Percentiles rank a stretch among this genome's conserved stretches.
These are phyloP conservation scores for Drosophila melanocephala DNA, from an alignment of 2,888 invertebrate genomes.

Conservation along the genomic window DNA sequence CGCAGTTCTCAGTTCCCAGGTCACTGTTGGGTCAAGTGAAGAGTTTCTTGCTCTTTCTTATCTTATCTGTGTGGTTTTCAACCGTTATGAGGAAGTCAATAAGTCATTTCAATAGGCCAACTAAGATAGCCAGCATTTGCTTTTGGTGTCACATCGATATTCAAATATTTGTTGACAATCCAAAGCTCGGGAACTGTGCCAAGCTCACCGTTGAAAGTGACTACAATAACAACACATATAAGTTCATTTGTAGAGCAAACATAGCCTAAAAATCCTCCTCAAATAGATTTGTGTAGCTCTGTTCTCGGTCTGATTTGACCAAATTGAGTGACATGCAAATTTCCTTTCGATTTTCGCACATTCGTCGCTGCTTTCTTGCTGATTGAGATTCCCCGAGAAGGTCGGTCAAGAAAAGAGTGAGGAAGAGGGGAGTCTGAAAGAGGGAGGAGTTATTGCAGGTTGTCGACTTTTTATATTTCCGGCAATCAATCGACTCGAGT, in stretches of 20 bases:
- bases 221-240: slow-evolving; percentile 28
- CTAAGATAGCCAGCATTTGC: neutral
- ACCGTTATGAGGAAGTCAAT: slow-evolving; percentile 65
- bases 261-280: slow-evolving; percentile 44
- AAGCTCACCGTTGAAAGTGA: slow-evolving; percentile 48
- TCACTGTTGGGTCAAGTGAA: slow-evolving; percentile 26
- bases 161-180: slow-evolving; percentile 70
- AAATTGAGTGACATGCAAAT: slow-evolving; percentile 78
- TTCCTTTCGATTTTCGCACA: slow-evolving; percentile 77
- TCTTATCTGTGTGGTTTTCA: slow-evolving; percentile 34
- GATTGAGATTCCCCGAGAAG: slow-evolving; percentile 57
- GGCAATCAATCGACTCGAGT: slow-evolving; percentile 72
- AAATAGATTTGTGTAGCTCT: slow-evolving; percentile 54
- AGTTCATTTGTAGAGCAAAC: slow-evolving; percentile 70
- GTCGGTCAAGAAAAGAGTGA: slow-evolving; percentile 36
- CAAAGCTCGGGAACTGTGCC: slow-evolving; percentile 59
- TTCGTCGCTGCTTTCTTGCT: slow-evolving; percentile 52
- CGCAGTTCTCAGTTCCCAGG: slow-evolving; percentile 26
- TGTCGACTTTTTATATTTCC: slow-evolving; percentile 73
- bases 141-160: slow-evolving; percentile 65
- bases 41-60: slow-evolving; percentile 65
- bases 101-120: slow-evolving; percentile 40
- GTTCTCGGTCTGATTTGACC: slow-evolving; percentile 51
- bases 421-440: slow-evolving; percentile 6
- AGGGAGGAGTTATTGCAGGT: slow-evolving; percentile 52